Evolutionary conservation across 1,140 invertebrate species (phyloP).

Genomic region (Brachionus manjavacas): DNA sequence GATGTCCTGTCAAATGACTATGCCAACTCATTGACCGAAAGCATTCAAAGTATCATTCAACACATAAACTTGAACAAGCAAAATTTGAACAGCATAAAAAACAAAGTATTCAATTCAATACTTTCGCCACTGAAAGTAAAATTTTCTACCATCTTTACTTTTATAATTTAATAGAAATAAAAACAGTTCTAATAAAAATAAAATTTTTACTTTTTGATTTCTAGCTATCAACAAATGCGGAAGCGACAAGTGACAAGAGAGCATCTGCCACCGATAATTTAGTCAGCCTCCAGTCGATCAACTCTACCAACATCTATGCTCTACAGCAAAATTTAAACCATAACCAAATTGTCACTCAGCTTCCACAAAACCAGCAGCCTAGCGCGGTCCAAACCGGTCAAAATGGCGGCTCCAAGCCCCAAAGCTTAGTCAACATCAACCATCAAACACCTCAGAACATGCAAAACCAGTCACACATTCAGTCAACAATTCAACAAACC

Average conservation of each 20-base stretch:
- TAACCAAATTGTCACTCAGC: neutral
- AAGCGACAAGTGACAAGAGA: neutral
- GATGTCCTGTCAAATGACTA: neutral
- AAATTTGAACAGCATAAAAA: conserved; percentile 16
- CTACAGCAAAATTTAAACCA: conserved; percentile 10
- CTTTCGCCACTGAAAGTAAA: neutral
- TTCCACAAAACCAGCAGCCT: neutral
- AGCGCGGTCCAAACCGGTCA: too few relatives aligned
- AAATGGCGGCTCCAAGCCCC: neutral
- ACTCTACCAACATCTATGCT: neutral
- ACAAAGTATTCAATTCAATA: neutral
- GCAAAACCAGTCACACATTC: neutral
- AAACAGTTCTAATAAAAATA: neutral
- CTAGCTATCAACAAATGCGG: neutral
- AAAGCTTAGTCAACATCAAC: neutral
- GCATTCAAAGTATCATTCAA: neutral
- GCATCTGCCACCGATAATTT: neutral
- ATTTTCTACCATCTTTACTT: neutral
- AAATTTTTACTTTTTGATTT: neutral
- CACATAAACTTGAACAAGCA: neutral
- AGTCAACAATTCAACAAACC: neutral
- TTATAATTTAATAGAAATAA: too few relatives aligned
- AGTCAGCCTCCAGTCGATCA: neutral
- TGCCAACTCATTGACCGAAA: conserved; percentile 14
- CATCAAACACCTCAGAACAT: neutral